A percentile compares a stretch with the other conserved stretches of the same genome.
These are phyloP conservation scores for Poecilia velifera DNA, from an alignment of 2,797 vertebrate genomes.

Conservation along the genomic window DNA sequence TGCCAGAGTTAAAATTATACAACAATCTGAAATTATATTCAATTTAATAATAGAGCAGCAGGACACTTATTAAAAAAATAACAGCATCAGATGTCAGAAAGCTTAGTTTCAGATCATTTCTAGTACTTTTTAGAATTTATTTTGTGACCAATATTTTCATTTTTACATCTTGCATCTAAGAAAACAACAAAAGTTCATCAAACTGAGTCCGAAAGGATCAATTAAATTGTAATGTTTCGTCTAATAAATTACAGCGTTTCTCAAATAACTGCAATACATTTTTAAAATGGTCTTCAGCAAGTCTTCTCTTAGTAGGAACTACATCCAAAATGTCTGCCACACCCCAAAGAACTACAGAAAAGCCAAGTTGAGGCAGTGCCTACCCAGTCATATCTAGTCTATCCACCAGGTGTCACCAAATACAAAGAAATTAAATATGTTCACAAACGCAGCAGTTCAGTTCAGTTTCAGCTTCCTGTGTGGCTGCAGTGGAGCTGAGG, in stretches of 20 bases:
- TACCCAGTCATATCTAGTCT: background rate
- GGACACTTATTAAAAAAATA: background rate
- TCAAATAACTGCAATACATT: background rate
- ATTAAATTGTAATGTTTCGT: background rate
- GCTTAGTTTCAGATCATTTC: background rate
- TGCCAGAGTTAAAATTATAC: no score
- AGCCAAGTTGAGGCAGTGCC: background rate
- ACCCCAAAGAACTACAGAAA: background rate
- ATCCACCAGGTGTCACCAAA: slow-evolving; percentile 71
- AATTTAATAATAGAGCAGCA: no score
- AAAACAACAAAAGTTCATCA: background rate
- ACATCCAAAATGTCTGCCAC: background rate
- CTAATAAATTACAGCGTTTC: background rate
- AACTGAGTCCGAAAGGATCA: no score
- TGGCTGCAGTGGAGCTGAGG: background rate
- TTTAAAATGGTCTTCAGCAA: background rate
- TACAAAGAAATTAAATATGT: slow-evolving; percentile 23
- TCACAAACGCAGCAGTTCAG: background rate
- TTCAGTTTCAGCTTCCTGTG: background rate
- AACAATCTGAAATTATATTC: no score
- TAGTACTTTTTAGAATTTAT: background rate
- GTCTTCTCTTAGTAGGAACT: background rate
- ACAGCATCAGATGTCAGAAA: background rate
- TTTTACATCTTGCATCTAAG: background rate
- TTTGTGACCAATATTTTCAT: background rate